phyloP scores from a whole-genome alignment of 2,113 vertebrate genomes.

The Desmodus rotundus region DNA sequence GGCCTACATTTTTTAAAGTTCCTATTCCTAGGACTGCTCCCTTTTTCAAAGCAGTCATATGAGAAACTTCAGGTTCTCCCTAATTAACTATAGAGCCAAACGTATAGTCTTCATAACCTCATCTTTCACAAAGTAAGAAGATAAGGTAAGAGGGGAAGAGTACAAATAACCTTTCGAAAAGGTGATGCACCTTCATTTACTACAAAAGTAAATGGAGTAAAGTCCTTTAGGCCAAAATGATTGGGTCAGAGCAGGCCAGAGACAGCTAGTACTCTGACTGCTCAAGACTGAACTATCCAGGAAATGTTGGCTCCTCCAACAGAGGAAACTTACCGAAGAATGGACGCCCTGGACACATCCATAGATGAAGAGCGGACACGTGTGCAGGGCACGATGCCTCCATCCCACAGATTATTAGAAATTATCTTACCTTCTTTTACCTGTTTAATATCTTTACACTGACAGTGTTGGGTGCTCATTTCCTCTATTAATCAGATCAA shows the following conservation, averaged over 20 bases:
- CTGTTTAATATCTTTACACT: slow-evolving; percentile 58
- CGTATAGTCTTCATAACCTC: neutral
- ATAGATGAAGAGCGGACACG: neutral
- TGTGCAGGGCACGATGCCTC: neutral
- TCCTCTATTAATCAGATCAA: slow-evolving; percentile 61
- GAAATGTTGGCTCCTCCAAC: neutral
- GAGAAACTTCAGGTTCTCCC: neutral
- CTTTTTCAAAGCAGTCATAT: neutral
- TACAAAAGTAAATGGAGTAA: neutral
- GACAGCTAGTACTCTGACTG: neutral
- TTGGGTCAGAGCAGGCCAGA: neutral
- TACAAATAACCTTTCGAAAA: neutral
- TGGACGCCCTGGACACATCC: neutral
- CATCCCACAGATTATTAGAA: slow-evolving; percentile 16
- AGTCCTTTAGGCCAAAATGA: slow-evolving; percentile 1
- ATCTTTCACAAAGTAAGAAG: neutral
- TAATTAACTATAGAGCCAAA: slow-evolving; percentile 13
- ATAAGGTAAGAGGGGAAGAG: neutral
- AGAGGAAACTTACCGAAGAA: neutral
- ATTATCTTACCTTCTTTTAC: slow-evolving; percentile 56
- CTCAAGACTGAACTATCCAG: neutral
- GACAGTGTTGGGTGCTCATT: slow-evolving; percentile 48
- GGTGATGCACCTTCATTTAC: neutral
- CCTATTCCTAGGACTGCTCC: neutral
- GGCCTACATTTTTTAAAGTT: slow-evolving; percentile 9